Base-by-base conservation (phyloP, 1,140 invertebrate species). In the Saxidomus purpurata region DNA sequence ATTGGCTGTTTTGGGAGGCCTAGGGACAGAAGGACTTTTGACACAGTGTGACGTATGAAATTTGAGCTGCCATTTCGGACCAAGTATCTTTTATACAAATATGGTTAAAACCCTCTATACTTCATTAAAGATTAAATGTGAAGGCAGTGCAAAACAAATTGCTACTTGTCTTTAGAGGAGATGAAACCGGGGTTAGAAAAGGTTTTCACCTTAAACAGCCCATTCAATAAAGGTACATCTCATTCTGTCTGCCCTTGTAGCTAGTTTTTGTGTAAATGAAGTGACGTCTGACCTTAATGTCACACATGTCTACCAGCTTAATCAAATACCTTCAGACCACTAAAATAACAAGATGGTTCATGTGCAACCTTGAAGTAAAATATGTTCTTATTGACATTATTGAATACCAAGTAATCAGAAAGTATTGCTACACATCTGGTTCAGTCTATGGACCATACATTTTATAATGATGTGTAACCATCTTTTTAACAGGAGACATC, bases 41-140 rank as follows among this genome's bases (percentile, higher is more conserved):
- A 71, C 67, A 22, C 67, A 71, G 67, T 71, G 36, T 40, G 67
- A 40, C 17, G 67, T 71, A 19, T 36, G 67, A 36, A 71, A 71
- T 71, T 71, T 71, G 67, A 71, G 17, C 17, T 22, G 36, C 11
- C 38, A 38, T 25, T 31, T 71, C 34, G 67, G 67, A 71, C 34
- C 0, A 71, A 71, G 67, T 38, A 71, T 15, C 34, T 28, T 71
- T 34, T 38, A 38, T 28, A 71, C 17, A 71, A 71, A 71, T 71
- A 71, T 40, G 34, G 34, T 40, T 31, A 34, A 40, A 38, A 36
- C 22, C 8, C 67, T 36, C 67, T 13, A 71, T 71, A 28, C 34
- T 19, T 40, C 67, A 71, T 71, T 71, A 71, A 17, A 19, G 34
- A 71, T 40, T 38, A 71, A 38, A 17, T 71, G 67, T 71, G 6